phyloP scores from a whole-genome alignment of 2,113 vertebrate species.

The Grantiella picta region DNA sequence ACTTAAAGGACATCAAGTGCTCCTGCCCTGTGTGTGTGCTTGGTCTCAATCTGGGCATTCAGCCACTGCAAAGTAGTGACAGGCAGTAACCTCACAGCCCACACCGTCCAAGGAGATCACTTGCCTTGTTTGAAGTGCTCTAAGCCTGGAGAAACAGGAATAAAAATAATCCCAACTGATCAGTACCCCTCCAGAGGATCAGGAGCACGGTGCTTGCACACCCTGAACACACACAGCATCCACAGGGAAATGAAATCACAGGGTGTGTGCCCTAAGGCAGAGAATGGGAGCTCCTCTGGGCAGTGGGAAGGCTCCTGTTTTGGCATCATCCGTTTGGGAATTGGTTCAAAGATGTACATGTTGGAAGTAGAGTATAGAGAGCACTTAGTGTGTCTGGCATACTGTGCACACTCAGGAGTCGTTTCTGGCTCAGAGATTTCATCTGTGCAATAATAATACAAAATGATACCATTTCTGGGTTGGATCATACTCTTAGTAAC shows the following conservation, averaged over 20 bases:
- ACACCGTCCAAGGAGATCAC: fast-evolving
- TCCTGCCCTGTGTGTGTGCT: not conserved
- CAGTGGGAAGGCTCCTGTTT: not conserved
- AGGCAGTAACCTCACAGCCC: not conserved
- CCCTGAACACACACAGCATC: not conserved
- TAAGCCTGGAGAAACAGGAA: not conserved
- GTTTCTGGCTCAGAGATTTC: not conserved
- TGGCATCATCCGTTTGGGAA: not conserved
- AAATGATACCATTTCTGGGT: not conserved
- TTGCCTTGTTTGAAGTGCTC: not conserved
- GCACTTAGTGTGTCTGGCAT: not conserved
- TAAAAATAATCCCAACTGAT: not conserved
- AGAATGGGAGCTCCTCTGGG: not conserved
- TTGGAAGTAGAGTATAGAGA: not conserved
- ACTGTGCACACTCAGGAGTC: not conserved
- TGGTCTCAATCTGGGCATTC: not conserved
- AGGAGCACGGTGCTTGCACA: fast-evolving
- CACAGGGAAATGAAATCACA: not conserved
- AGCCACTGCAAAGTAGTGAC: not conserved
- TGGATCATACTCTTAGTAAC: not conserved
- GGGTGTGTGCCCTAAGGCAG: not conserved
- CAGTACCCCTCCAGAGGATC: not conserved
- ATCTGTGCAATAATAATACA: not conserved
- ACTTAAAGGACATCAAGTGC: not conserved
- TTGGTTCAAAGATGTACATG: not conserved